phyloP scores from a whole-genome alignment of 2,797 vertebrate genomes.

The Leuciscus waleckii region DNA sequence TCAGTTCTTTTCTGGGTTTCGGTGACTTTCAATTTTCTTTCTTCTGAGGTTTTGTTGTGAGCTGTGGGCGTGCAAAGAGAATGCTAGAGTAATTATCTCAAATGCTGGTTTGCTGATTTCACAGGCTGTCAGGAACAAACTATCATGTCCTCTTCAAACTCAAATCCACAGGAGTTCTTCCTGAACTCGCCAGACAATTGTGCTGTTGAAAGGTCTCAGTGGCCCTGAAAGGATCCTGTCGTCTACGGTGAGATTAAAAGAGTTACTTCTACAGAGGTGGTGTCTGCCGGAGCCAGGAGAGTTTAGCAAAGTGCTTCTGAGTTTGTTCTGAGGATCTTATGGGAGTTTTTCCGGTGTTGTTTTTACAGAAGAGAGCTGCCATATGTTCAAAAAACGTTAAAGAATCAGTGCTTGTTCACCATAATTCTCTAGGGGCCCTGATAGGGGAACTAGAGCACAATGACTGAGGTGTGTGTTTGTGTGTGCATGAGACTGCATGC shows the following conservation, averaged over 20 bases:
- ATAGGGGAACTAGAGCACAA: constrained; percentile 53
- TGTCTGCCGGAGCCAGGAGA: neutral
- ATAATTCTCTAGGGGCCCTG: constrained; percentile 34
- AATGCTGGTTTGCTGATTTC: constrained; percentile 6
- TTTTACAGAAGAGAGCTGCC: neutral
- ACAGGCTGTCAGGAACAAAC: constrained; percentile 15
- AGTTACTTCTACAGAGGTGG: neutral
- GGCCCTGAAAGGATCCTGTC: neutral
- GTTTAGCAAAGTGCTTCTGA: neutral
- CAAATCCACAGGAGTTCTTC: constrained; percentile 11
- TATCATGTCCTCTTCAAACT: neutral
- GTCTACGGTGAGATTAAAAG: neutral
- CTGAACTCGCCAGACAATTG: neutral
- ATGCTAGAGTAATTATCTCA: neutral
- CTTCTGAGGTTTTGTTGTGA: neutral
- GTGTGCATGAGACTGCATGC: constrained; percentile 36
- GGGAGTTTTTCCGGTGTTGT: neutral
- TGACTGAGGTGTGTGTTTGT: constrained; percentile 32
- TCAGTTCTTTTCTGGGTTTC: neutral
- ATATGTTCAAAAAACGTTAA: neutral
- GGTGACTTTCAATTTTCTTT: neutral
- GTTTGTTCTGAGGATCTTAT: neutral
- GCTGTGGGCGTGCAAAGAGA: neutral
- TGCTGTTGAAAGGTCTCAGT: neutral
- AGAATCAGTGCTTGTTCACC: neutral